phyloP scores from a whole-genome alignment of 1,140 invertebrate species.

The Drosophila parvula region DNA sequence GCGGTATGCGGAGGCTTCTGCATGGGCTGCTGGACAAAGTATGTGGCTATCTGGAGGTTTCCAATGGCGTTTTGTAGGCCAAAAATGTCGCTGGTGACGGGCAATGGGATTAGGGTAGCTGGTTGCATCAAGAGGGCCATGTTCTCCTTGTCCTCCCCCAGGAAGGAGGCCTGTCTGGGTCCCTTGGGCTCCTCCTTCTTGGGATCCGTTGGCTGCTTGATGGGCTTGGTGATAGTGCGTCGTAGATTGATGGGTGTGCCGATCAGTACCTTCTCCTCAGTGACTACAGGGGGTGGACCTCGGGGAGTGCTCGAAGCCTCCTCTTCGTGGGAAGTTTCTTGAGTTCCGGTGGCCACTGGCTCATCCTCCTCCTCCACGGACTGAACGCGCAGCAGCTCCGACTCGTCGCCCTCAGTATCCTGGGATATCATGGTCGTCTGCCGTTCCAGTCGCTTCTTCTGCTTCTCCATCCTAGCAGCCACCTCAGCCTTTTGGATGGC shows the following conservation, averaged over 20 bases:
- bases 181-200: constrained; percentile 10
- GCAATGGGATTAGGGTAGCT: constrained; percentile 82
- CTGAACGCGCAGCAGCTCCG: constrained; percentile 1
- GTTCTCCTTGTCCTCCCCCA: constrained; percentile 64
- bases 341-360: not conserved
- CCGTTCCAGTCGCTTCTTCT: constrained; percentile 74
- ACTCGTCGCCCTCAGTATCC: constrained; percentile 13
- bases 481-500: constrained; percentile 86
- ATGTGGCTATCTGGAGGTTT: constrained; percentile 80
- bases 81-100: constrained; percentile 78
- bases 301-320: constrained; percentile 28
- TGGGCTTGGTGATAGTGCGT: constrained; percentile 74
- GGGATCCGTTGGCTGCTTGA: constrained; percentile 34
- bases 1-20: constrained; percentile 49
- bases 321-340: not conserved
- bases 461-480: constrained; percentile 85
- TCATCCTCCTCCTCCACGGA: constrained; percentile 1
- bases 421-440: constrained; percentile 18
- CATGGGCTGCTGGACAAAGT: constrained; percentile 72
- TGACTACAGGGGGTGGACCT: constrained; percentile 27
- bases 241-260: constrained; percentile 81
- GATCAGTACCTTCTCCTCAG: constrained; percentile 78
- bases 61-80: constrained; percentile 79
- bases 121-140: constrained; percentile 84
- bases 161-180: constrained; percentile 1